These are phyloP conservation scores for Tipula vernalis DNA, from an alignment of 2,888 invertebrate species.

Conservation along the genomic window DNA sequence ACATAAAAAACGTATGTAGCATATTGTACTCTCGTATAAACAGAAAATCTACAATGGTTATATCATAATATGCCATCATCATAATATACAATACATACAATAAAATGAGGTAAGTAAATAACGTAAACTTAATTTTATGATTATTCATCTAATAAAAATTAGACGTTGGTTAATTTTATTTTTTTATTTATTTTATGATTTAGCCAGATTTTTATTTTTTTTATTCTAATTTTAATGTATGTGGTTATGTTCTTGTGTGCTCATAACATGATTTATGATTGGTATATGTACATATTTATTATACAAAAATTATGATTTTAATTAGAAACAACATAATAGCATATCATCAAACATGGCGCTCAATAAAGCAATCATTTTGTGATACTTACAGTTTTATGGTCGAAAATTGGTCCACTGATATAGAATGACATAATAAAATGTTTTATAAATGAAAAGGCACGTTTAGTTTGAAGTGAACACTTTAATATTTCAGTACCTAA, in stretches of 20 bases:
- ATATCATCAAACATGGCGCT: background rate
- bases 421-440: background rate
- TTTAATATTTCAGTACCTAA: too few relatives aligned
- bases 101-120: background rate
- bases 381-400: background rate
- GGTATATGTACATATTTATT: background rate
- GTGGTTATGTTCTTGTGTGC: background rate
- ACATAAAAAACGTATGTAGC: background rate
- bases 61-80: background rate
- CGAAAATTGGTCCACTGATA: background rate
- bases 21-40: background rate
- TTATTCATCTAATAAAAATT: slow-evolving; percentile 4
- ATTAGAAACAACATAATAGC: background rate
- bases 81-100: background rate
- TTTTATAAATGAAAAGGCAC: background rate
- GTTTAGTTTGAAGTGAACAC: too few relatives aligned
- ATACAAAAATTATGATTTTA: background rate
- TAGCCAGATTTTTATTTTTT: background rate
- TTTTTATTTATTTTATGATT: background rate
- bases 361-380: background rate
- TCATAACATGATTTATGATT: background rate
- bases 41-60: background rate
- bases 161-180: background rate
- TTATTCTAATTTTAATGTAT: background rate
- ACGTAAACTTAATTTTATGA: background rate